Evolutionary conservation across 2,113 vertebrate species (phyloP).

Genomic region (Eptesicus fuscus): DNA sequence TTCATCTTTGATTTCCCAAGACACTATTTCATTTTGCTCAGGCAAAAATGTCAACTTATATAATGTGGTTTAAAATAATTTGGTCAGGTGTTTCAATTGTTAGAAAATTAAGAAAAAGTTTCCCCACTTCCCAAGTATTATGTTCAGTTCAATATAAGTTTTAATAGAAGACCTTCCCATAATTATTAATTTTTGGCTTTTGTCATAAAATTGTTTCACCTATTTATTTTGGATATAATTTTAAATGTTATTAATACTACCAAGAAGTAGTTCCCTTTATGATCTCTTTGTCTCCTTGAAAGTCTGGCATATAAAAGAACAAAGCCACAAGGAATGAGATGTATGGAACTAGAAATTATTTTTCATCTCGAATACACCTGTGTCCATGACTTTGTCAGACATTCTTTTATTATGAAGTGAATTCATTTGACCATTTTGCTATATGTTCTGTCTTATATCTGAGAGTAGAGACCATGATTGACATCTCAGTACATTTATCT

Average conservation of each 20-base stretch:
- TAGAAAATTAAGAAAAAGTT: background rate
- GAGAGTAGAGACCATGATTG: background rate
- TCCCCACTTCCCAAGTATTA: background rate
- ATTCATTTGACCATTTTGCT: background rate
- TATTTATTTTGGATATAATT: background rate
- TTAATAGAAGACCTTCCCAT: background rate
- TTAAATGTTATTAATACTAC: background rate
- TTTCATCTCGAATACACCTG: background rate
- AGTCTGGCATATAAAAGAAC: background rate
- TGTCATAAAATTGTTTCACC: background rate
- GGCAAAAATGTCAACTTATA: background rate
- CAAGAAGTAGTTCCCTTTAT: background rate
- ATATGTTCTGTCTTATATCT: background rate
- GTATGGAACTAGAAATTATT: background rate
- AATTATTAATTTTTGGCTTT: background rate
- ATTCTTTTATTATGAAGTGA: slow-evolving; percentile 8
- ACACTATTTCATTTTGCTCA: background rate
- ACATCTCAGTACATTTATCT: background rate
- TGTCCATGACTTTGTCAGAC: background rate
- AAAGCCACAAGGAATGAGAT: background rate
- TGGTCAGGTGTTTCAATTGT: background rate
- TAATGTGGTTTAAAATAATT: slow-evolving; percentile 28
- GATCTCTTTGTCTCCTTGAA: background rate
- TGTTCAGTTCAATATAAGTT: slow-evolving; percentile 1
- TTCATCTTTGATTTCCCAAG: background rate